Evolutionary conservation across 2,797 vertebrate genomes (phyloP), one percentile per base, ranked within the genome.

Genomic region (Poecile montanus): DNA sequence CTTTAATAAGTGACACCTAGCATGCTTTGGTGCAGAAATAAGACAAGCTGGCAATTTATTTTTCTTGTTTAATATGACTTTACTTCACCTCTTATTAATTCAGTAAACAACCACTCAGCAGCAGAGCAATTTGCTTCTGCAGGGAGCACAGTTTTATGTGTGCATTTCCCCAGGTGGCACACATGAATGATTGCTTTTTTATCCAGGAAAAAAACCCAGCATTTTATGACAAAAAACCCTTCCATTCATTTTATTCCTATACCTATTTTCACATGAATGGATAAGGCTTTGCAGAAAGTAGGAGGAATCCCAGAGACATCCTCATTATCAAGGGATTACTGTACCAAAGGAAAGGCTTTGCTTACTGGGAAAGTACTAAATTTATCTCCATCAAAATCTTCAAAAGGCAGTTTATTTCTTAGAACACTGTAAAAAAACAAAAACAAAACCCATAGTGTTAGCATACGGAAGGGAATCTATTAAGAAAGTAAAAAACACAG

Each of bases 321-420:
- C 74, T 93, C 63, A 68, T 88, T 71, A 75, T 71, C 79, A 63
- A 60, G 25, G 70, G 65, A 88, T 90, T 93, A 68, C 36, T 82
- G 48, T 80, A 88, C 34, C 60, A 87, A 87, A 91, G 71, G 16
- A 82, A 95, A 94, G 13, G 22, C n/a, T 94, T 85, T 97, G 96
- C 98, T 98, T 97, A 98, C 98, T 3, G 98, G 97, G 57, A 97
- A 98, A 74, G 84, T 61, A 60, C 98, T 98, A 80, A 98, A 97
- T 95, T 97, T 98, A 95, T 98, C 98, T 79, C 97, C 95, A 70
- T 98, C 98, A 13, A 51, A 65, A 68, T 98, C 98, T 96, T 97
- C 86, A 87, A 97, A 96, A 57, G 98, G 98, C 84, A 98, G 61
- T 32, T 97, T 91, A 45, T 92, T 95, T 54, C 94, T 58, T 47